A percentile compares a stretch with the other conserved stretches of the same genome.
Conservation (phyloP, 2,113 vertebrate species). For the Hoplias malabaricus region DNA sequence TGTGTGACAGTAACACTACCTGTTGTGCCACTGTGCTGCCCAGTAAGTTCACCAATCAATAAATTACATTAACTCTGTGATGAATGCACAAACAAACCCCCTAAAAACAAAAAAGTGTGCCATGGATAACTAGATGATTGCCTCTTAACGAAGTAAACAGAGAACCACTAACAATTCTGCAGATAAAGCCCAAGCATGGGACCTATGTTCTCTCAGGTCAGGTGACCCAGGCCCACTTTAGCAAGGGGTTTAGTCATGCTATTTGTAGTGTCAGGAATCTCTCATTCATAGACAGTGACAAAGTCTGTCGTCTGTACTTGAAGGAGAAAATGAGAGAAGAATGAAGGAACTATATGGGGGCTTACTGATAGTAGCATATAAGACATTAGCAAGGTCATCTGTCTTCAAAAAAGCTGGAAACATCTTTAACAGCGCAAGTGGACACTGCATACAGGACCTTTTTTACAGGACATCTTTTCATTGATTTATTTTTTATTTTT, state of each 20-base stretch:
- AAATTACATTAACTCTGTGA: too few relatives aligned
- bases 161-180: not conserved
- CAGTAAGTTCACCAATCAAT: too few relatives aligned
- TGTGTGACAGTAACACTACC: too few relatives aligned
- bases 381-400: not conserved
- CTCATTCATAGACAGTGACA: slow-evolving; percentile 9
- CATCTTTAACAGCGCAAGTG: not conserved
- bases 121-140: not conserved
- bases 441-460: not conserved
- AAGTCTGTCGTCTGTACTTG: slow-evolving; percentile 12
- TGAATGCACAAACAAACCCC: too few relatives aligned
- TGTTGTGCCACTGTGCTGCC: too few relatives aligned
- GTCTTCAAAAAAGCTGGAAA: slow-evolving; percentile 33
- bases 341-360: not conserved
- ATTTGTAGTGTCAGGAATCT: slow-evolving; percentile 56
- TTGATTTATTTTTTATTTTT: too few relatives aligned
- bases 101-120: too few relatives aligned
- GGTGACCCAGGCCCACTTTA: not conserved
- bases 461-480: not conserved
- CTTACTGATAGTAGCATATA: slow-evolving; percentile 25
- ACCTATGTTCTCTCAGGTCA: not conserved
- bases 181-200: not conserved
- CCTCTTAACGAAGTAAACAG: not conserved
- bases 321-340: not conserved
- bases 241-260: slow-evolving; percentile 57